phyloP scores from a whole-genome alignment of 2,888 invertebrate species.

The Synanthedon formicaeformis region DNA sequence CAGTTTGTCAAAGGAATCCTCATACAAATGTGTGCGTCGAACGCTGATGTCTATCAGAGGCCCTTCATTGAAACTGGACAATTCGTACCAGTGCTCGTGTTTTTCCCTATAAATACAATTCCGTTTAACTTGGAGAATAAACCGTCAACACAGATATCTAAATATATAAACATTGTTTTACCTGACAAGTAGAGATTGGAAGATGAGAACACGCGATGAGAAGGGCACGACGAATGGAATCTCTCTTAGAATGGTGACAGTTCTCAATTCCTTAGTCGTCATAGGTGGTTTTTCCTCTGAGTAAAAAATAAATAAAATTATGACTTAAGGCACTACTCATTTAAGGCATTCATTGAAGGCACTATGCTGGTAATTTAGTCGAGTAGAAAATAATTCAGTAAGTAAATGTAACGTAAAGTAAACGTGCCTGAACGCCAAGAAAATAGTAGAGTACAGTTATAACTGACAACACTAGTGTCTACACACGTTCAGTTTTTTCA shows the following conservation, averaged over 20 bases:
- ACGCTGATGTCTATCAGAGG: conserved; percentile 82
- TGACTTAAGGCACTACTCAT: too few relatives aligned
- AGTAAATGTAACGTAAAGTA: too few relatives aligned
- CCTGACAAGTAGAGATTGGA: conserved; percentile 76
- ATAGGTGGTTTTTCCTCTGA: conserved; percentile 85
- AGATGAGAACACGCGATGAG: conserved; percentile 86
- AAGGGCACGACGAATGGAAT: conserved; percentile 96
- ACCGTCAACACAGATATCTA: neutral
- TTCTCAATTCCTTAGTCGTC: conserved; percentile 88
- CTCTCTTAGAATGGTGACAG: conserved; percentile 88
- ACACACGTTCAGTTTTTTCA: too few relatives aligned
- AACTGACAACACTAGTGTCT: too few relatives aligned
- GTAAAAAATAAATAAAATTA: conserved; percentile 1
- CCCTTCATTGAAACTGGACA: conserved; percentile 80
- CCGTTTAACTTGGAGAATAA: too few relatives aligned
- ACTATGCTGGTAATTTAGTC: too few relatives aligned
- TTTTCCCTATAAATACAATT: conserved; percentile 64
- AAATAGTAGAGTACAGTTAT: too few relatives aligned
- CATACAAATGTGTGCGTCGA: conserved; percentile 93
- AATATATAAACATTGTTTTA: conserved; percentile 12
- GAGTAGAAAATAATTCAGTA: too few relatives aligned
- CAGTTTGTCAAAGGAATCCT: conserved; percentile 96
- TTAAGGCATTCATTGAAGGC: too few relatives aligned
- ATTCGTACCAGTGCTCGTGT: conserved; percentile 79
- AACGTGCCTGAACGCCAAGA: too few relatives aligned